Evolutionary conservation across 2,888 invertebrate genomes (phyloP).

Genomic region (Drosophila limbata): DNA sequence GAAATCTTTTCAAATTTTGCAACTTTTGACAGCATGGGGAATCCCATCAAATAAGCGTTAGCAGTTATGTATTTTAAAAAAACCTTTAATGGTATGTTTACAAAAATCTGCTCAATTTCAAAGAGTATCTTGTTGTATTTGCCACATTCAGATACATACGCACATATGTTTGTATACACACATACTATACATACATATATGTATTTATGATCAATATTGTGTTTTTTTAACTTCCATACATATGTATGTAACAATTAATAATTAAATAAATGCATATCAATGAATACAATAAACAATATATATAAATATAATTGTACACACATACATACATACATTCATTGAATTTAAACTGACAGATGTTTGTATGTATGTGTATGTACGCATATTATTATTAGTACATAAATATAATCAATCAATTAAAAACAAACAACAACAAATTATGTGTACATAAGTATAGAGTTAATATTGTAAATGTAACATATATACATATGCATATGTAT

Average conservation of each 20-base stretch:
- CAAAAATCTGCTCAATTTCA: constrained; percentile 13
- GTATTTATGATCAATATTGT: constrained; percentile 9
- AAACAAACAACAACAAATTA: constrained; percentile 29
- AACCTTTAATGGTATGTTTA: background rate
- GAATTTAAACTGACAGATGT: constrained; percentile 29
- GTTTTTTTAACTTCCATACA: constrained; percentile 22
- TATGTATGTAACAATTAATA: constrained; percentile 49
- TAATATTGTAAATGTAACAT: constrained; percentile 57
- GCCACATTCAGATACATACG: constrained; percentile 14
- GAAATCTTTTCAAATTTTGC: constrained; percentile 9
- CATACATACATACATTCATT: constrained; percentile 35
- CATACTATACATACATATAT: background rate
- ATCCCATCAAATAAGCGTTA: constrained; percentile 4
- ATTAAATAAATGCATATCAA: constrained; percentile 74
- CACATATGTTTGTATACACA: constrained; percentile 11
- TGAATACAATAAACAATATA: constrained; percentile 63
- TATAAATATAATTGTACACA: constrained; percentile 25
- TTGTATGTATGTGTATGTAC: constrained; percentile 31
- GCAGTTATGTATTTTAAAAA: constrained; percentile 1
- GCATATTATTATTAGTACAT: constrained; percentile 46
- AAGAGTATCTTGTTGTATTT: background rate
- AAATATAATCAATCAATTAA: constrained; percentile 67
- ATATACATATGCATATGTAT: constrained; percentile 34
- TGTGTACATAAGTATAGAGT: constrained; percentile 65
- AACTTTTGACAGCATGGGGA: background rate